Conservation (phyloP, 2,888 invertebrate genomes). For the Leptinotarsa juncta region DNA sequence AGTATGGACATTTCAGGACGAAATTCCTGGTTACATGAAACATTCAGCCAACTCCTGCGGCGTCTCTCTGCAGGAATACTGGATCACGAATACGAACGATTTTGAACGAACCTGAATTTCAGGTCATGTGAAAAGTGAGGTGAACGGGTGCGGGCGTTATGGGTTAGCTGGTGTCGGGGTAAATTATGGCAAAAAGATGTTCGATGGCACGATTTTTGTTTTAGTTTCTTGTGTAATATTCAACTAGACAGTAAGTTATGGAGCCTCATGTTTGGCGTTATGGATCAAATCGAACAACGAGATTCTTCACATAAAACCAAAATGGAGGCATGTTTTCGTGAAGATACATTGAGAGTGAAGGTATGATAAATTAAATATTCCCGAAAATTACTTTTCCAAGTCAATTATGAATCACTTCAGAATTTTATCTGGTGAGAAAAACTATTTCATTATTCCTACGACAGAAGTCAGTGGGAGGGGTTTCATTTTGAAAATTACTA, state of each 20-base stretch:
- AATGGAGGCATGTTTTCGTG: slow-evolving; percentile 60
- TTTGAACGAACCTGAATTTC: neutral
- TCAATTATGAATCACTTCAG: too few species aligned
- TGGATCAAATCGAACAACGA: slow-evolving; percentile 37
- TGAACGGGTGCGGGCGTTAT: slow-evolving; percentile 44
- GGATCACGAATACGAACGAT: neutral
- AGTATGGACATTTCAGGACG: neutral
- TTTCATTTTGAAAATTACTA: neutral
- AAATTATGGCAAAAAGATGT: slow-evolving; percentile 30
- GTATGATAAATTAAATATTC: slow-evolving; percentile 53
- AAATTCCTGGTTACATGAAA: slow-evolving; percentile 1
- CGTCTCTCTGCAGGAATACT: slow-evolving; percentile 28
- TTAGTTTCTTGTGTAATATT: neutral
- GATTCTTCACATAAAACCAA: slow-evolving; percentile 53
- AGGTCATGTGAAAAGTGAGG: slow-evolving; percentile 34
- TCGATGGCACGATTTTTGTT: slow-evolving; percentile 24
- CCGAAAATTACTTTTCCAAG: neutral
- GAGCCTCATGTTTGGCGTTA: neutral
- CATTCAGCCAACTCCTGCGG: slow-evolving; percentile 28
- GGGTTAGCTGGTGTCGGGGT: slow-evolving; percentile 27
- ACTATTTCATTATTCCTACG: too few species aligned
- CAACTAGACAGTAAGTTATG: neutral
- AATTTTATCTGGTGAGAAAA: too few species aligned
- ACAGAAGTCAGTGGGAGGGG: neutral
- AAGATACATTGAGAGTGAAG: slow-evolving; percentile 63